Base-by-base conservation (phyloP, 2,888 invertebrate species). In the Erebia palarica region DNA sequence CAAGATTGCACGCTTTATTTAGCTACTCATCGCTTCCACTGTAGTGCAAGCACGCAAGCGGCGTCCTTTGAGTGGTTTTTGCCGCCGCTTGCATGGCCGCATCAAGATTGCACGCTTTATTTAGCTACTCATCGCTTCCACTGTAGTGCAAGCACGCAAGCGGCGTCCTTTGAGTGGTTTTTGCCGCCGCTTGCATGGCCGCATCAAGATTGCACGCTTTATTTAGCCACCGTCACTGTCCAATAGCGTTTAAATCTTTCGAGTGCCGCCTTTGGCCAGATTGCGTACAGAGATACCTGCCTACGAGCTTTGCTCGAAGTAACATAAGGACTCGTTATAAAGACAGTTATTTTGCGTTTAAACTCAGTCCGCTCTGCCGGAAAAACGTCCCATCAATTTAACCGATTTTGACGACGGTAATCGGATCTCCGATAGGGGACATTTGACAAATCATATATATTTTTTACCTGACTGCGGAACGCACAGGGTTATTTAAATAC, bases 41-140 rank as follows among this genome's bases (percentile, higher is more conserved):
- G 65, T 21, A 36, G 36, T 42, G 13, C 65, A 44, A 44, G 51
- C 18, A 9, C 47, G n/a, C 21, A 21, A 49, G 70, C 70, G 70
- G 70, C 55, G 58, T 55, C 49, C 70, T 70, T 70, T 70, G 70
- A 70, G 60, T 44, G 42, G 36, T 66, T 70, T 70, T 70, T 66
- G 65, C 70, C 65, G 53, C 53, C 1, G 16, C 53, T 27, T 18
- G 47, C 47, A 27, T 57, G 51, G 18, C 47, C 16, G 66, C 66
- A 73, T 73, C 73, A 60, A 65, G 70, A 73, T 72, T 53, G 67
- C 58, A 47, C 49, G 70, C 70, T 59, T 59, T 70, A 70, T 70
- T 60, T 65, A 69, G 72, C 68, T 63, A 72, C 64, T 21, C 21
- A 21, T 21, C 21, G 21, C 21, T 21, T 21, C 21, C 21, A 21